Evolutionary conservation across 2,888 invertebrate species (phyloP), one percentile per base, ranked within the genome.

Genomic region (Agrochola lota): DNA sequence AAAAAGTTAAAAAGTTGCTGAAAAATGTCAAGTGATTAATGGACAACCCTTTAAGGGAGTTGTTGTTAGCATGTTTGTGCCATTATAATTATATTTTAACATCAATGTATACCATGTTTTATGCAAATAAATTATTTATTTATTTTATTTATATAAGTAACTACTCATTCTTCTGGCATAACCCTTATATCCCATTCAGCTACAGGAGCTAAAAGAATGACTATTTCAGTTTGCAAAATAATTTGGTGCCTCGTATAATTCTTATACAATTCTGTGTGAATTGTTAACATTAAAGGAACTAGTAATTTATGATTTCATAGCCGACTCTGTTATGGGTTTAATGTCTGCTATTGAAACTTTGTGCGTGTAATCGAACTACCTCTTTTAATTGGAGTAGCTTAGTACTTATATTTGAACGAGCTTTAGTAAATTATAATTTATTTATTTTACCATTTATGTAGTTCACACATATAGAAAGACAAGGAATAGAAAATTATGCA

Each of bases 301-400:
- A 66, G 59, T 81, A 26, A 81, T 78, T 78, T 15, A 81, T 49
- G 71, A 82, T 80, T 80, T 83, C 77, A 82, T 63, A 77, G 70
- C 66, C 26, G 26, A 52, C 49, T 67, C 49, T 59, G 67, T 57
- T 63, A 76, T 35, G 57, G 67, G 2, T 71, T 68, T 70, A 81
- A 83, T 83, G 71, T 52, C 77, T 57, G 77, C 49, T 52, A 83
- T 83, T 81, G 77, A 83, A 83, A 83, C 52, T 74, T 35, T 67
- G 60, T 46, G 35, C 74, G 26, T 81, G 60, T 79, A 62, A 79
- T 81, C 40, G 20, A 66, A 66, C 52, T 26, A 55, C 35, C 59
- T 74, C 35, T 74, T 26, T 66, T 78, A 81, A 81, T 66, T 74
- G 46, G 35, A 43, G 20, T 43, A 80, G 11, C 52, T 52, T 80